Conservation (phyloP, 2,888 invertebrate genomes). For the Rotaria macrura region DNA sequence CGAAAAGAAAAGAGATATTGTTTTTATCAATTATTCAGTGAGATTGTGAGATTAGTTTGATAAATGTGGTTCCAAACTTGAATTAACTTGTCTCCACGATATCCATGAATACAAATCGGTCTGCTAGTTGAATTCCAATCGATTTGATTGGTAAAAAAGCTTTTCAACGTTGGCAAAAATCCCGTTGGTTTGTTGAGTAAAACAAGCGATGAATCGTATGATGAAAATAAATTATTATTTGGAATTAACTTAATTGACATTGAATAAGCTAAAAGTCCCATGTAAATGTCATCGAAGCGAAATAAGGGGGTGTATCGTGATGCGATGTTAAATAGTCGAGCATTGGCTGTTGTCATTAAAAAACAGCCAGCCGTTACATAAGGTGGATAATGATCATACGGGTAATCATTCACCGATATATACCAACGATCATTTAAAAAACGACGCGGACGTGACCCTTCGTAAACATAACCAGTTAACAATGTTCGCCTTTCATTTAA, state of each 20-base stretch:
- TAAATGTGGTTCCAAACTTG: neutral
- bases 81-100: neutral
- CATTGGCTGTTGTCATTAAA: slow-evolving; percentile 22
- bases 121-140: neutral
- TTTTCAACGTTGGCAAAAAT: neutral
- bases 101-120: neutral
- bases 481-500: slow-evolving; percentile 12
- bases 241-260: neutral
- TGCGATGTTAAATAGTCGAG: slow-evolving; percentile 19
- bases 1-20: neutral
- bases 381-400: slow-evolving; percentile 27
- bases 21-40: no score
- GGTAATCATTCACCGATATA: slow-evolving; percentile 30
- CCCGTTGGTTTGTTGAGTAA: neutral
- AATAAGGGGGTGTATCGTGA: slow-evolving; percentile 22
- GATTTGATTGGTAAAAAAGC: neutral
- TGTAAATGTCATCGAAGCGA: slow-evolving; percentile 31
- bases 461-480: slow-evolving; percentile 21
- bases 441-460: slow-evolving; percentile 18
- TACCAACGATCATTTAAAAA: slow-evolving; percentile 23
- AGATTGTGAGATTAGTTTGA: neutral
- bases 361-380: slow-evolving; percentile 27
- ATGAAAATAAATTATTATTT: neutral
- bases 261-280: slow-evolving; percentile 25
- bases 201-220: neutral